Evolutionary conservation across 2,888 invertebrate species (phyloP).

Genomic region (Chrysina gloriosa): DNA sequence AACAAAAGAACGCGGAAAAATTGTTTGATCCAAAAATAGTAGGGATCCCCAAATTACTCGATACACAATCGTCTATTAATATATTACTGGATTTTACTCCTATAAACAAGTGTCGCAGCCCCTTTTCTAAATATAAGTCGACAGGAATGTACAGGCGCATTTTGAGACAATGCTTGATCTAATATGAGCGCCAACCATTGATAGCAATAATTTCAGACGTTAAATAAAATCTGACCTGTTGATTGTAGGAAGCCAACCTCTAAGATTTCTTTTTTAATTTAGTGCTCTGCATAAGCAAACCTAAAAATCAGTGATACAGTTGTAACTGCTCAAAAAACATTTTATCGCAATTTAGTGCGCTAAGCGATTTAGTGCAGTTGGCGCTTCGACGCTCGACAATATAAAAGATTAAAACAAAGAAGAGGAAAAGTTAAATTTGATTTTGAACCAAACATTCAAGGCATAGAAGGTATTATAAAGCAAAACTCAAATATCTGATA

Average conservation of each 20-base stretch:
- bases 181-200: slow-evolving; percentile 42
- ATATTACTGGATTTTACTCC: slow-evolving; percentile 28
- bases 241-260: background rate
- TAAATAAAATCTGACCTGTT: slow-evolving; percentile 47
- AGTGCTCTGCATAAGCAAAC: too few relatives aligned
- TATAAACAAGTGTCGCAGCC: slow-evolving; percentile 20
- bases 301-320: too few relatives aligned
- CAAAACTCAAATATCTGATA: too few relatives aligned
- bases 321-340: too few relatives aligned
- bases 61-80: slow-evolving; percentile 32
- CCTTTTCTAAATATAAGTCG: slow-evolving; percentile 28
- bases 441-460: too few relatives aligned
- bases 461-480: too few relatives aligned
- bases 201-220: slow-evolving; percentile 42
- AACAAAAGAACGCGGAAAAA: slow-evolving; percentile 34
- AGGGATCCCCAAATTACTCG: slow-evolving; percentile 21
- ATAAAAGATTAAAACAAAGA: too few relatives aligned
- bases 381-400: too few relatives aligned
- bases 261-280: too few relatives aligned
- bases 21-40: slow-evolving; percentile 36
- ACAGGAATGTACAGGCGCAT: background rate
- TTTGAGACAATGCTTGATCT: slow-evolving; percentile 46
- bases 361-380: too few relatives aligned
- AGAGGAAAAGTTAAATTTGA: too few relatives aligned
- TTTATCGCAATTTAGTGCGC: too few relatives aligned